Evolutionary conservation across 2,888 invertebrate genomes (phyloP).

Genomic region (Parnassius mnemosyne): DNA sequence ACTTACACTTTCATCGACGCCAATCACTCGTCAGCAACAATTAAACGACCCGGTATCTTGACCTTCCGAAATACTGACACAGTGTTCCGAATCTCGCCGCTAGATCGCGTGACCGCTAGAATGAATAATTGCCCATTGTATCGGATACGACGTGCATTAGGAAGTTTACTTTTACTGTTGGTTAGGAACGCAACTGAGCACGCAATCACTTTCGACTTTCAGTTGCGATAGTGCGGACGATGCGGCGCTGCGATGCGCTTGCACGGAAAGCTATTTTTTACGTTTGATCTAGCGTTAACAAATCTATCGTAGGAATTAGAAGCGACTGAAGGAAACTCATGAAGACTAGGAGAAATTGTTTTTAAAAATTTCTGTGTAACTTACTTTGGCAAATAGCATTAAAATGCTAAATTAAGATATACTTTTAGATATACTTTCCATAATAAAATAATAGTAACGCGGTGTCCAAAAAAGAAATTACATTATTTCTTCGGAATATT

Average conservation of each 20-base stretch:
- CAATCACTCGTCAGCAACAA: background rate
- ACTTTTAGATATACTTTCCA: too few relatives aligned
- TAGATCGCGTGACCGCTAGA: slow-evolving; percentile 21
- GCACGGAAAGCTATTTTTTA: slow-evolving; percentile 18
- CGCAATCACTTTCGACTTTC: slow-evolving; percentile 28
- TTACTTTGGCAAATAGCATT: too few relatives aligned
- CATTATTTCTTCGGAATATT: too few relatives aligned
- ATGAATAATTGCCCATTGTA: slow-evolving; percentile 21
- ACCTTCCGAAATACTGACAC: slow-evolving; percentile 26
- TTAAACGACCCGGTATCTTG: slow-evolving; percentile 18
- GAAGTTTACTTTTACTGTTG: slow-evolving; percentile 29
- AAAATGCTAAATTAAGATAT: too few relatives aligned
- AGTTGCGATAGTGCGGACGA: slow-evolving; percentile 5
- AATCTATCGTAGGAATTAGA: background rate
- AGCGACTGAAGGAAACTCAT: background rate
- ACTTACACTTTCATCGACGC: slow-evolving; percentile 4
- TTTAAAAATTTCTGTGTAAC: too few relatives aligned
- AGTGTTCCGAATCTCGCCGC: slow-evolving; percentile 22
- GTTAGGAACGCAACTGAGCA: slow-evolving; percentile 23
- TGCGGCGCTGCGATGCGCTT: slow-evolving; percentile 9
- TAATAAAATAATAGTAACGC: too few relatives aligned
- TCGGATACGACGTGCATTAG: slow-evolving; percentile 23
- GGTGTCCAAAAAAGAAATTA: too few relatives aligned
- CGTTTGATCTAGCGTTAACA: slow-evolving; percentile 8
- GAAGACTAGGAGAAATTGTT: slow-evolving; percentile 7